Evolutionary conservation across 30 jellyfish, hydroid and myxozoan genomes (phyloP), one percentile per base, ranked within the genome.

Genomic region (Aurelia sp.): DNA sequence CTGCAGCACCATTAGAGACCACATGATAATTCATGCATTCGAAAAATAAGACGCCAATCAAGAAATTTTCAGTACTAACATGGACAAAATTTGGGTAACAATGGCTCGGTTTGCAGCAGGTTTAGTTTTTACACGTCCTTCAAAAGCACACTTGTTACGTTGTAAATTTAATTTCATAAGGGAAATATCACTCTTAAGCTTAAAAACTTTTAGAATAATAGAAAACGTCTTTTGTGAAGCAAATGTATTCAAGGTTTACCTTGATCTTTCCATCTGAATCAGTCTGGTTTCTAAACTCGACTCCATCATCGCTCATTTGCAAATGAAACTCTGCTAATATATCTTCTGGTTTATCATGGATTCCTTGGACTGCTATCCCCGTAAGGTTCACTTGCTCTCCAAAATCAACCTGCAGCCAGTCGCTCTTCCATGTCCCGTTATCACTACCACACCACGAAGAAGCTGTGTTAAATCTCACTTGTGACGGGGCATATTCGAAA

Each of bases 391-490:
- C 68, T 6, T 1, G 27, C 9, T 1, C 57, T 12, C 52, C 80
- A 23, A 78, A 63, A 50, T 62, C 79, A 2, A 78, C 58, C 41
- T 64, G 89, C 58, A 63, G 4, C 89, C 89, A 78, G 72, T 78
- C 89, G n/a, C 22, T 66, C 22, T 22, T 9, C 89, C 89, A 78
- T 1, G 89, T 78, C 19, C 70, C 89, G 51, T 47, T 63, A 5
- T 78, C 89, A 9, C 72, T 17, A 11, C 89, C 80, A 63, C 89
- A 78, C 89, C 89, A 78, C 33, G 53, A 63, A 48, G 89, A 78
- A 48, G 55, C 89, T 4, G 73, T 78, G 47, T 74, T 37, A 16
- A 78, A 73, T 78, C 89, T 78, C 62, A 81, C 89, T 64, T 78
- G 89, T 11, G 89, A 78, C 21, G 89, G 71, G 22, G 58, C 81